These are phyloP conservation scores for Leucophenga maculata DNA, from an alignment of 2,888 invertebrate genomes.

Conservation along the genomic window DNA sequence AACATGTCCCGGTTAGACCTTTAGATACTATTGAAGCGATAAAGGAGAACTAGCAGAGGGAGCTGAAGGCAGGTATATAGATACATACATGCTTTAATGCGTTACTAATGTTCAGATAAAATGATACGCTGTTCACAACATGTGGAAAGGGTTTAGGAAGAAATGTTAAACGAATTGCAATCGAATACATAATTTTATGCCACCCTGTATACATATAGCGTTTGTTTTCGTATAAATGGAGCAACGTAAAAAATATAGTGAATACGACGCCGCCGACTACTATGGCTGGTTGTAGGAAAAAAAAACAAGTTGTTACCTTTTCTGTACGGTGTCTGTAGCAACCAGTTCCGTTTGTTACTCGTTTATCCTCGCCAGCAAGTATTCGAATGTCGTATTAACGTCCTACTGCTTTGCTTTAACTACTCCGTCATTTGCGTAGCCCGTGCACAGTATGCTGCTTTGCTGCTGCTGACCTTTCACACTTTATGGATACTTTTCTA, in stretches of 20 bases:
- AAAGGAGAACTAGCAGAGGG: too few species aligned
- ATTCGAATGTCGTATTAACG: background rate
- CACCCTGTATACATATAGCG: background rate
- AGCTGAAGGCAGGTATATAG: too few species aligned
- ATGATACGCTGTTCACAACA: too few species aligned
- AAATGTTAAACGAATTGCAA: too few species aligned
- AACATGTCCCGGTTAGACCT: too few species aligned
- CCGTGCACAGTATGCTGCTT: conserved; percentile 10
- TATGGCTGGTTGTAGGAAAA: conserved; percentile 31
- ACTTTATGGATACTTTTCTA: conserved; percentile 63
- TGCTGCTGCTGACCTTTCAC: conserved; percentile 68
- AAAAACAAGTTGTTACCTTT: conserved; percentile 7
- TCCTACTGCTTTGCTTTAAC: background rate
- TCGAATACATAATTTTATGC: too few species aligned
- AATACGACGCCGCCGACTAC: too few species aligned
- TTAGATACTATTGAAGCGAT: too few species aligned
- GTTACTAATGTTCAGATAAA: too few species aligned
- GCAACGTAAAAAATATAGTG: too few species aligned
- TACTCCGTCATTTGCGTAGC: background rate
- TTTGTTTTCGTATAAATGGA: background rate
- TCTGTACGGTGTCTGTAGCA: background rate
- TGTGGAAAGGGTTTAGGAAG: too few species aligned
- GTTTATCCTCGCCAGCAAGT: background rate
- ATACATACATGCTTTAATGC: too few species aligned
- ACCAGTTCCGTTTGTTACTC: background rate